A percentile compares a stretch with the other conserved stretches of the same genome.
Evolutionary conservation across 37 sponge, comb jelly and placozoan genomes (phyloP).

Genomic region (Agelas oroides): DNA sequence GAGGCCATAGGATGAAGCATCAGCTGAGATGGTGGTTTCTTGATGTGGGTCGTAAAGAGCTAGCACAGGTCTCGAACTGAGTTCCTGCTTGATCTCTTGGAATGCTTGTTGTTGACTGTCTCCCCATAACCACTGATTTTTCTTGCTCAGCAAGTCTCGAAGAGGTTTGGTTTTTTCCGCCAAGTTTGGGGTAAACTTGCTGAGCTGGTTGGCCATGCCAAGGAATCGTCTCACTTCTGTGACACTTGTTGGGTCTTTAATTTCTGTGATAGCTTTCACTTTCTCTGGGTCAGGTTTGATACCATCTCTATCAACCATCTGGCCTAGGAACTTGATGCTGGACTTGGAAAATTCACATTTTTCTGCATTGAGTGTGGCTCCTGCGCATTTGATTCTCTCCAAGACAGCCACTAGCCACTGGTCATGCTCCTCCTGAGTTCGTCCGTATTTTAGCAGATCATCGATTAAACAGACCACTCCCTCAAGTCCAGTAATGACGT

Average conservation of each 20-base stretch:
- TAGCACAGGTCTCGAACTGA: constrained; percentile 21
- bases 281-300: constrained; percentile 56
- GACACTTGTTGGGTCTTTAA: constrained; percentile 34
- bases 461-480: constrained; percentile 57
- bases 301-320: constrained; percentile 35
- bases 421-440: constrained; percentile 45
- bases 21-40: constrained; percentile 33
- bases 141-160: constrained; percentile 23
- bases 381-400: background rate
- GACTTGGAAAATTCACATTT: constrained; percentile 50
- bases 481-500: constrained; percentile 19
- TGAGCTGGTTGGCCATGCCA: constrained; percentile 53
- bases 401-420: constrained; percentile 22
- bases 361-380: constrained; percentile 37
- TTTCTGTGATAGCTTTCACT: constrained; percentile 6
- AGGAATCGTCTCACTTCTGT: constrained; percentile 39
- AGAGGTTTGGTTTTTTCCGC: constrained; percentile 38
- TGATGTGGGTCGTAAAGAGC: constrained; percentile 35
- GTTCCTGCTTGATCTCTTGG: constrained; percentile 15
- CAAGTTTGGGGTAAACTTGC: constrained; percentile 37
- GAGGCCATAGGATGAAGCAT: constrained; percentile 42
- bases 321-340: constrained; percentile 45
- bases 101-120: constrained; percentile 41
- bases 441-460: constrained; percentile 34
- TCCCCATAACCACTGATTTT: constrained; percentile 49